Percentiles rank a stretch among this genome's conserved stretches.
Conservation (phyloP, 2,888 invertebrate species). For the Cyclophora punctaria region DNA sequence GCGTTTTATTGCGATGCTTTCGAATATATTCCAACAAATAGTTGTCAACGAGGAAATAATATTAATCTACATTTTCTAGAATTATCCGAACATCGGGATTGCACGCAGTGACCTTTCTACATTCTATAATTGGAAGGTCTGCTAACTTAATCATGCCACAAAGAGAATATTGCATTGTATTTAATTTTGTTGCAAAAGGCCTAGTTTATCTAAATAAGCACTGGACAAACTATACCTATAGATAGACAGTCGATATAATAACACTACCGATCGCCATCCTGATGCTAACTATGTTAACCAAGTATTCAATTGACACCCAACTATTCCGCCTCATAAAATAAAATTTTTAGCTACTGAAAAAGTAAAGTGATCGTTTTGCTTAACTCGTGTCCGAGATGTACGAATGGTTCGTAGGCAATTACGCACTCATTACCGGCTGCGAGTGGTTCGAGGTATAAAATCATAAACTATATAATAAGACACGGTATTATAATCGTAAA, state of each 20-base stretch:
- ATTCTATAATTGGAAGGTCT: too few relatives aligned
- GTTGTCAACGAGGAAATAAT: conserved; percentile 16
- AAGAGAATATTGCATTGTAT: too few relatives aligned
- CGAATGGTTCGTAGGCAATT: conserved; percentile 50
- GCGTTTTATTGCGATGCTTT: conserved; percentile 17
- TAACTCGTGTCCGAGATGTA: conserved; percentile 35
- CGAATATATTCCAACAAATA: conserved; percentile 18
- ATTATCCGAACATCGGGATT: conserved; percentile 12
- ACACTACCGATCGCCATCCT: too few relatives aligned
- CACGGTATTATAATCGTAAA: conserved; percentile 74
- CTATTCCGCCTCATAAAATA: conserved; percentile 6
- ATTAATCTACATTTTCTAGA: conserved; percentile 9
- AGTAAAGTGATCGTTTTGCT: conserved; percentile 22
- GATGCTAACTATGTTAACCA: too few relatives aligned
- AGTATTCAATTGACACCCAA: too few relatives aligned
- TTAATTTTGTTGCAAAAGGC: too few relatives aligned
- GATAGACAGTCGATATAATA: too few relatives aligned
- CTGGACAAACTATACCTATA: too few relatives aligned
- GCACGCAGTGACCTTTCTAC: neutral
- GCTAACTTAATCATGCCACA: too few relatives aligned
- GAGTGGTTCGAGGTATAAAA: conserved; percentile 59
- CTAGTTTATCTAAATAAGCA: too few relatives aligned
- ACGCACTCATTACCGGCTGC: conserved; percentile 51
- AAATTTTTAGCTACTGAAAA: conserved; percentile 4
- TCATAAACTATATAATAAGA: conserved; percentile 71